Conservation (phyloP, 2,113 vertebrate species). For the Atractosteus spatula region DNA sequence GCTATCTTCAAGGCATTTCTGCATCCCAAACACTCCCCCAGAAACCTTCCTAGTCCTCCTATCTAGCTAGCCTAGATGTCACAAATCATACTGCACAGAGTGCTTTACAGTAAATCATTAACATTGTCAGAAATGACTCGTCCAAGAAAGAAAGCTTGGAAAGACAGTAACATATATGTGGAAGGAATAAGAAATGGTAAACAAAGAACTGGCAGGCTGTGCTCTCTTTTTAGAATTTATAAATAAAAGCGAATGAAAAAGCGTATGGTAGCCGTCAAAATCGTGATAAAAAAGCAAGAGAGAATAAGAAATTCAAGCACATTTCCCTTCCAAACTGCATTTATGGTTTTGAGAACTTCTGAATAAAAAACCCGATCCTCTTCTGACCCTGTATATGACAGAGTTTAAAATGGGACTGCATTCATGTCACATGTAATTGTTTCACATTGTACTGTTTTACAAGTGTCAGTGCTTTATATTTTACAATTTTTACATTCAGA, state of each 20-base stretch:
- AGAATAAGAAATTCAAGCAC: conserved; percentile 39
- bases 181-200: conserved; percentile 54
- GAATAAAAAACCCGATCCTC: conserved; percentile 35
- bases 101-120: conserved; percentile 97
- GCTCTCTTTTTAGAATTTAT: conserved; percentile 45
- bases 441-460: too few species aligned
- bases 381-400: conserved; percentile 7
- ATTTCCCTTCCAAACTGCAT: conserved; percentile 26
- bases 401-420: not conserved
- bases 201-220: conserved; percentile 52
- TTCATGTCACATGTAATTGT: too few species aligned
- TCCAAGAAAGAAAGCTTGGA: conserved; percentile 63
- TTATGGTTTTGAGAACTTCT: conserved; percentile 23
- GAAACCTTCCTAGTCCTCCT: conserved; percentile 90
- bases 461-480: too few species aligned
- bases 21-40: conserved; percentile 91
- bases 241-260: conserved; percentile 45
- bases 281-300: conserved; percentile 52
- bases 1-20: conserved; percentile 96
- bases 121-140: conserved; percentile 95
- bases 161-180: conserved; percentile 57
- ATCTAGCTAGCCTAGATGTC: conserved; percentile 88
- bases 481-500: too few species aligned
- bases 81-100: conserved; percentile 90
- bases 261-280: conserved; percentile 65